phyloP scores from a whole-genome alignment of 2,797 vertebrate species.

The Meda fulgida region DNA sequence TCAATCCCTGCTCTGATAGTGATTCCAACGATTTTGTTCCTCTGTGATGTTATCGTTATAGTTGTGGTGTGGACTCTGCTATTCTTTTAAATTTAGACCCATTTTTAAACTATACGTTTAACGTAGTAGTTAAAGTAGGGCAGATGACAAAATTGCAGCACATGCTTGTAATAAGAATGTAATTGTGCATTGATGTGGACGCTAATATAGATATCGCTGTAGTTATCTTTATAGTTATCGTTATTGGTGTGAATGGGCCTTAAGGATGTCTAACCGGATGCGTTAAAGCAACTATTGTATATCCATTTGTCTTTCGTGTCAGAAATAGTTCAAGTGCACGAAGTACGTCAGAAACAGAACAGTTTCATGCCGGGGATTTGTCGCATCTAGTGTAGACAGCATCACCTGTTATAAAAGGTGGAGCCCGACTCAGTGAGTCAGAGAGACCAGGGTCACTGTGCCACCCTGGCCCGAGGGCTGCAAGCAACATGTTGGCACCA shows the following conservation, averaged over 20 bases:
- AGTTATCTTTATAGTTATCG: no score
- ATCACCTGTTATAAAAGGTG: not conserved
- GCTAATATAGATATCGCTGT: not conserved
- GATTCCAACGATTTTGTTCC: not conserved
- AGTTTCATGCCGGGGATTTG: no score
- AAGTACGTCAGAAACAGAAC: not conserved
- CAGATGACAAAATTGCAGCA: not conserved
- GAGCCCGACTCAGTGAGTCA: not conserved
- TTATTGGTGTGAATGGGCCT: not conserved
- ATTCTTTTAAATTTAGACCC: not conserved
- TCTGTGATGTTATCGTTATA: not conserved
- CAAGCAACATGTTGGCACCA: conserved; percentile 23
- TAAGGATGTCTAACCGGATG: not conserved
- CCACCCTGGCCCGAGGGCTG: not conserved
- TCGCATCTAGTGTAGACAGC: not conserved
- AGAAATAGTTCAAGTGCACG: not conserved
- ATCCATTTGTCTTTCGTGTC: not conserved
- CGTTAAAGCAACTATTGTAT: not conserved
- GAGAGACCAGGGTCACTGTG: not conserved
- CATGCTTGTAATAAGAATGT: not conserved
- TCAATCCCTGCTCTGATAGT: not conserved
- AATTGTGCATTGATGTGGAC: not conserved
- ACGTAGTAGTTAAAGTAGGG: not conserved
- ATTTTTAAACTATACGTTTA: not conserved
- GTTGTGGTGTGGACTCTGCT: not conserved